Conservation (phyloP, 2,113 vertebrate species). For the Ptilonorhynchus violaceus region DNA sequence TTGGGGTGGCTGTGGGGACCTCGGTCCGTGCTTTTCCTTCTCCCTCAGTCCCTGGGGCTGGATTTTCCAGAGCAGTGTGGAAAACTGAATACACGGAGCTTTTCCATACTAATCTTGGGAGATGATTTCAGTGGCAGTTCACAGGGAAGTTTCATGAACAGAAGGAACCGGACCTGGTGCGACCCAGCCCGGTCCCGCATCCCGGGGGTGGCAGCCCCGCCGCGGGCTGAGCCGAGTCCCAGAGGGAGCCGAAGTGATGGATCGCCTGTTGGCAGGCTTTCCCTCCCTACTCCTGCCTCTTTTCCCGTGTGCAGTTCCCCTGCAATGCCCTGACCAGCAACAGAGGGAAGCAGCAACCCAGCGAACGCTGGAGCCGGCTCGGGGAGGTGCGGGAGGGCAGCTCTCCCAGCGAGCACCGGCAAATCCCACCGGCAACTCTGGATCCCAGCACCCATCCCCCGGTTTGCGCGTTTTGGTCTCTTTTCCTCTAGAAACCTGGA, state of each 20-base stretch:
- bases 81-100: not conserved
- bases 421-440: not conserved
- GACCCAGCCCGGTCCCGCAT: not conserved
- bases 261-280: not conserved
- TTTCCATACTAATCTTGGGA: not conserved
- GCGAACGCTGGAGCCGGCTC: not conserved
- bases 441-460: not conserved
- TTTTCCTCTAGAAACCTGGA: not conserved
- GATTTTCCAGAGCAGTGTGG: not conserved
- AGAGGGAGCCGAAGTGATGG: accelerated
- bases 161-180: accelerated
- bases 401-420: not conserved
- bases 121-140: not conserved
- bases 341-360: constrained; percentile 58
- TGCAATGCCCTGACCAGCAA: constrained; percentile 35
- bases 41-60: not conserved
- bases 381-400: not conserved
- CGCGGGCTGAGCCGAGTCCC: not conserved
- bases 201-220: not conserved
- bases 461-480: accelerated
- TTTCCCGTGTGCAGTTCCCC: not conserved
- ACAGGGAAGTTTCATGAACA: accelerated
- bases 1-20: not conserved
- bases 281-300: not conserved
- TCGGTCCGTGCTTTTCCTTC: accelerated